These are phyloP conservation scores for Sceloporus tristichus DNA, from an alignment of 2,113 vertebrate species.

Conservation along the genomic window DNA sequence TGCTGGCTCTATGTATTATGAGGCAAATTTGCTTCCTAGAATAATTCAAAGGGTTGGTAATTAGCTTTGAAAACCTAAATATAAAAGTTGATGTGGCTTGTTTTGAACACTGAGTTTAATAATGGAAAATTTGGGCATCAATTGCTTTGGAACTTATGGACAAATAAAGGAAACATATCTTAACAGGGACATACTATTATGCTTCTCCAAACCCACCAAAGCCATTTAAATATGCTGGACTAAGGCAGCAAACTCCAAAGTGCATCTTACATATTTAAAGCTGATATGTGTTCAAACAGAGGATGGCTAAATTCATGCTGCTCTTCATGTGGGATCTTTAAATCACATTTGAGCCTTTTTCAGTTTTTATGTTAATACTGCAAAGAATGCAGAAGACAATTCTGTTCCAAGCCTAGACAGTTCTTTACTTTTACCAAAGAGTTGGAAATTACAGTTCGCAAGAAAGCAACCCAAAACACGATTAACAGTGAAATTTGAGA, in stretches of 20 bases:
- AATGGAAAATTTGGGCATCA: neutral
- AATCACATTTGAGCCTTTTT: neutral
- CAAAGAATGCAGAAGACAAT: neutral
- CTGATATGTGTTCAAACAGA: neutral
- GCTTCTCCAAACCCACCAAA: neutral
- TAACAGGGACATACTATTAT: neutral
- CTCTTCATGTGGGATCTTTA: neutral
- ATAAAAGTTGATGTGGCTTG: neutral
- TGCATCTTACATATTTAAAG: neutral
- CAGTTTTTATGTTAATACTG: neutral
- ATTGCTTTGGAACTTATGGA: too few relatives aligned
- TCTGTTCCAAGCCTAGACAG: neutral
- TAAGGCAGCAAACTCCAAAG: neutral
- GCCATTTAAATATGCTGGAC: neutral
- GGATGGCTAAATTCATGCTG: neutral
- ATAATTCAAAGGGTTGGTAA: neutral
- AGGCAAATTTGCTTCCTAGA: neutral
- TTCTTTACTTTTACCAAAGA: neutral
- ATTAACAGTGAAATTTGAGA: neutral
- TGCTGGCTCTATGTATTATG: neutral
- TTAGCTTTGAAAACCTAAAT: too few relatives aligned
- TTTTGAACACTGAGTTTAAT: neutral
- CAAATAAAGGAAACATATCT: neutral
- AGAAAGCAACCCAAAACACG: neutral
- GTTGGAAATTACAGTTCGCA: neutral